phyloP scores from a whole-genome alignment of 2,797 vertebrate genomes.

The Phalloptychus januarius region DNA sequence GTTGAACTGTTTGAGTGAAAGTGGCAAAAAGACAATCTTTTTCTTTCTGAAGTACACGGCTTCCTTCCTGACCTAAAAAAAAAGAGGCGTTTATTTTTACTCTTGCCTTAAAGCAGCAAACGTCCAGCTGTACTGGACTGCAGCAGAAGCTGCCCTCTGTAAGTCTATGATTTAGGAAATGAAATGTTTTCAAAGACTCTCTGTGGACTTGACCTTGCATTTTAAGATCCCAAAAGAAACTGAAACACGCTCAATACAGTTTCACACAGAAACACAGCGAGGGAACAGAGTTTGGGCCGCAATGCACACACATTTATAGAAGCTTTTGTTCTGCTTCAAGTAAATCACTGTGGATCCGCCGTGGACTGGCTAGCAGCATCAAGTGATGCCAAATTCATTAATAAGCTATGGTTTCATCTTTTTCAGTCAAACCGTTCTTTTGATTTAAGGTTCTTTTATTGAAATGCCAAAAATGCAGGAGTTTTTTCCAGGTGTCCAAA shows the following conservation, averaged over 20 bases:
- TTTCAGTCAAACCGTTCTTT: neutral
- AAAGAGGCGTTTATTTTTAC: conserved; percentile 41
- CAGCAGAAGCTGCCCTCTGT: conserved; percentile 22
- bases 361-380: neutral
- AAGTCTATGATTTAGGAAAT: conserved; percentile 70
- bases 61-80: conserved; percentile 30
- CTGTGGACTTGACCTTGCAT: conserved; percentile 42
- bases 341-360: neutral
- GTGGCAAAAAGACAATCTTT: conserved; percentile 45
- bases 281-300: neutral
- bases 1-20: conserved; percentile 45
- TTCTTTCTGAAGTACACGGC: conserved; percentile 16
- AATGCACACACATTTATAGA: conserved; percentile 1
- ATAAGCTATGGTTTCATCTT: neutral
- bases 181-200: conserved; percentile 56
- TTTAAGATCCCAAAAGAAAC: conserved; percentile 20
- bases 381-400: neutral
- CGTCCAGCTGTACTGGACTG: conserved; percentile 36
- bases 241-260: conserved; percentile 12
- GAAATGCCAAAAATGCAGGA: neutral
- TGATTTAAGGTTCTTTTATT: neutral
- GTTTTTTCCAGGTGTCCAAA: neutral
- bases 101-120: conserved; percentile 37
- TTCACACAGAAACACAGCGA: conserved; percentile 11
- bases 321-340: conserved; percentile 6